These are phyloP conservation scores for Calcarius lapponicus DNA, from an alignment of 2,797 vertebrate genomes.

Conservation along the genomic window DNA sequence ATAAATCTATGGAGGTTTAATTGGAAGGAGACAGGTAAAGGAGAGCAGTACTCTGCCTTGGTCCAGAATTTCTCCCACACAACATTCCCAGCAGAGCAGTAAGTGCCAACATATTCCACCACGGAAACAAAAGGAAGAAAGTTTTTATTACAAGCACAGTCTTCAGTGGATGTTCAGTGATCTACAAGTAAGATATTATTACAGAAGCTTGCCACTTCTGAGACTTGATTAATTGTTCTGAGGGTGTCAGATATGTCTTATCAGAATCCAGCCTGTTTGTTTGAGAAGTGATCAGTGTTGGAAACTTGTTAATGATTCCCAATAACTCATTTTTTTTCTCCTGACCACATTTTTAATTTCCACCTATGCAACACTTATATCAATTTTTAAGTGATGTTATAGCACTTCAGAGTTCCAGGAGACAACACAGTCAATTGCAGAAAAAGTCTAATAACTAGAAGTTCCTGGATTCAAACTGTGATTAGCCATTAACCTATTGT, in stretches of 20 bases:
- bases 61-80: conserved; percentile 1
- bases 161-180: not conserved
- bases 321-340: not conserved
- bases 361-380: not conserved
- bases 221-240: conserved; percentile 2
- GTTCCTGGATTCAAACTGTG: conserved; percentile 47
- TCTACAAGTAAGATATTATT: not conserved
- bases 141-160: not conserved
- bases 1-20: conserved; percentile 41
- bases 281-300: not conserved
- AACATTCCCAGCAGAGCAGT: not conserved
- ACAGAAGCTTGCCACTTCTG: not conserved
- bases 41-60: not conserved
- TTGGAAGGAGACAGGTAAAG: conserved; percentile 41
- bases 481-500: conserved; percentile 45
- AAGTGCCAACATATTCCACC: not conserved
- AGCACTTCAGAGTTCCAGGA: not conserved
- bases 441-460: conserved; percentile 26
- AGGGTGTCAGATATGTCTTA: not conserved
- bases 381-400: conserved; percentile 33
- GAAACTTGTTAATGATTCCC: not conserved
- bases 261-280: not conserved
- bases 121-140: not conserved
- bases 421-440: not conserved
- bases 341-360: conserved; percentile 26